These are phyloP conservation scores for Cranoglanis bouderius DNA, from an alignment of 2,113 vertebrate genomes.

Conservation along the genomic window DNA sequence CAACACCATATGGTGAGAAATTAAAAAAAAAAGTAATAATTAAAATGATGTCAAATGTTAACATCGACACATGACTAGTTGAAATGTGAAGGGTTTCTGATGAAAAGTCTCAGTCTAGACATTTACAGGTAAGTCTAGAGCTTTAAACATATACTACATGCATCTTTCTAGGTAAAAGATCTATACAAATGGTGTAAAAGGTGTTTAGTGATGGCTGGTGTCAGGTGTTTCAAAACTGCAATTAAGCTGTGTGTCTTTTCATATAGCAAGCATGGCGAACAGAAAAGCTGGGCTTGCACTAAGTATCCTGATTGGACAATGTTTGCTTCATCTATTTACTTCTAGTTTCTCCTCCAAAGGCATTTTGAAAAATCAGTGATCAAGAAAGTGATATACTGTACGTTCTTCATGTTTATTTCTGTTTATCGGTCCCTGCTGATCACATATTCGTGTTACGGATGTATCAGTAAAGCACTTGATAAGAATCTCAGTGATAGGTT, in stretches of 20 bases:
- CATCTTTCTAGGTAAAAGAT: neutral
- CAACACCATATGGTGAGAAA: neutral
- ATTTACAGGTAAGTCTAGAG: neutral
- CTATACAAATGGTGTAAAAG: neutral
- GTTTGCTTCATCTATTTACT: neutral
- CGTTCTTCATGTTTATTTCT: neutral
- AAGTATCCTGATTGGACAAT: neutral
- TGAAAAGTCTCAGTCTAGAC: neutral
- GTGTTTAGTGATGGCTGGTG: neutral
- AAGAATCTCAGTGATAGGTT: neutral
- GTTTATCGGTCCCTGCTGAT: neutral
- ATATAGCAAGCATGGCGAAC: too few species aligned
- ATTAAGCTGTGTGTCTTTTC: neutral
- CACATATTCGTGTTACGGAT: neutral
- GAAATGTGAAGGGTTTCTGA: neutral
- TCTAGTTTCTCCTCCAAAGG: neutral
- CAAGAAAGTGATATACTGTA: neutral
- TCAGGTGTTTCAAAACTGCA: neutral
- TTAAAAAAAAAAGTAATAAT: too few species aligned
- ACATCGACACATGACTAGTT: neutral
- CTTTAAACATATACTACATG: neutral
- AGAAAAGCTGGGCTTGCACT: neutral
- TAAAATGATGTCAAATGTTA: neutral
- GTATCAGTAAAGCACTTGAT: neutral
- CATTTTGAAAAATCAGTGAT: neutral